Base-by-base conservation (phyloP, 1,140 invertebrate species). In the Rhyacophila brunnea region DNA sequence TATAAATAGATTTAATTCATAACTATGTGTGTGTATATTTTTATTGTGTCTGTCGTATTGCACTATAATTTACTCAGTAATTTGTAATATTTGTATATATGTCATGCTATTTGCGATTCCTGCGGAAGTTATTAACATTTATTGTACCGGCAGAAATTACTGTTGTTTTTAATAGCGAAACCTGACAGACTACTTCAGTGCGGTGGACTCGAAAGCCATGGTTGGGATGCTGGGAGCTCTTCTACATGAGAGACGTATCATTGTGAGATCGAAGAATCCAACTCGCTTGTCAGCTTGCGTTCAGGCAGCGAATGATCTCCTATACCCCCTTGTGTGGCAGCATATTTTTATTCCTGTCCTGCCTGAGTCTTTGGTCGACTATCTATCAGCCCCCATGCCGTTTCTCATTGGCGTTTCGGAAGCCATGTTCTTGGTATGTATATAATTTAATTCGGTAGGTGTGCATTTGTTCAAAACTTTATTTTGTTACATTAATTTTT, bases 241-340 rank as follows among this genome's bases (percentile, higher is more conserved):
- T 85, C 78, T 98, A 10, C 89, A 93, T 68, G 96, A 98, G 75
- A 81, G 96, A 52, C 80, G 95, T 34, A 93, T 98, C 58, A 87
- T 97, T 50, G 88, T 98, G 62, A 92, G 88, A 3, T 96, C 94
- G 0, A 88, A 87, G 60, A 89, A 88, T 71, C 79, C 96, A 52
- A 92, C 89, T 66, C 82, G 92, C 55, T 77, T 98, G 38, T 94
- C 92, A 60, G 91, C 94, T 1, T 96, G 95, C 70, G 91, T 98
- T 13, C 93, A 97, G 75, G 93, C 95, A 4, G 91, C 93, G 6
- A 95, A 95, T 71, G 86, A 91, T 56, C 84, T 97, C 20, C 85
- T 98, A 20, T 98, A 96, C 78, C 96, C 96, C 2, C 96, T 98
- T 93, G 88, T 90, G 64, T 98, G 96, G 95, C 95, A 98, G 74